phyloP scores from a whole-genome alignment of 1,140 invertebrate species.

The Xylocopa sonorina region DNA sequence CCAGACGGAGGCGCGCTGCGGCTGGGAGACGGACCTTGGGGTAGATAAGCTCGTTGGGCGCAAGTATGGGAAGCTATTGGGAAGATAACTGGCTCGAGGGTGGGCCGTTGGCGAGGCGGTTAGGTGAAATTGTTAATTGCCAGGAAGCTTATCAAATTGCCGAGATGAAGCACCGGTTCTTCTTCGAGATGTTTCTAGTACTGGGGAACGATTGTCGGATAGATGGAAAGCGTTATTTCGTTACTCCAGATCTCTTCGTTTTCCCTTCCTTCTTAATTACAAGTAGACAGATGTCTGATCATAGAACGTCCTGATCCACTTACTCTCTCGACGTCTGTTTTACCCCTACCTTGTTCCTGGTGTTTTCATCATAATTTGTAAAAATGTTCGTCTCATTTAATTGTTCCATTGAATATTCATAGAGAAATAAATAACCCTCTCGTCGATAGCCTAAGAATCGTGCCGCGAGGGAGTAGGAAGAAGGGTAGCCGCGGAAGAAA shows the following conservation, averaged over 20 bases:
- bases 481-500: slow-evolving; percentile 50
- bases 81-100: not conserved
- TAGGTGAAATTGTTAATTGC: slow-evolving; percentile 26
- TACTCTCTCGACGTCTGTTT: not conserved
- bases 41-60: not conserved
- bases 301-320: not conserved
- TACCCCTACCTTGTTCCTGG: fast-evolving
- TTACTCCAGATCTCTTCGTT: not conserved
- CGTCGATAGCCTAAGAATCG: not conserved
- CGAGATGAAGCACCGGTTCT: not conserved
- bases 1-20: not conserved
- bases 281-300: not conserved
- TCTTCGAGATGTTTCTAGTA: not conserved
- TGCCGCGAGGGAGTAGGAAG: not conserved
- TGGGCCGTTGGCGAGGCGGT: not conserved
- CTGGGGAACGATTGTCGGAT: too few relatives aligned
- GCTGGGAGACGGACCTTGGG: not conserved
- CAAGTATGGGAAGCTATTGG: not conserved
- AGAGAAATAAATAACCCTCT: not conserved
- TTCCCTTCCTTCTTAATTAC: not conserved
- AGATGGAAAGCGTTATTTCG: not conserved
- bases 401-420: not conserved
- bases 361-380: too few relatives aligned
- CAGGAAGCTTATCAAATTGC: too few relatives aligned
- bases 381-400: too few relatives aligned